Base-by-base conservation (phyloP, 2,797 vertebrate species). In the Chromobotia macracanthus region DNA sequence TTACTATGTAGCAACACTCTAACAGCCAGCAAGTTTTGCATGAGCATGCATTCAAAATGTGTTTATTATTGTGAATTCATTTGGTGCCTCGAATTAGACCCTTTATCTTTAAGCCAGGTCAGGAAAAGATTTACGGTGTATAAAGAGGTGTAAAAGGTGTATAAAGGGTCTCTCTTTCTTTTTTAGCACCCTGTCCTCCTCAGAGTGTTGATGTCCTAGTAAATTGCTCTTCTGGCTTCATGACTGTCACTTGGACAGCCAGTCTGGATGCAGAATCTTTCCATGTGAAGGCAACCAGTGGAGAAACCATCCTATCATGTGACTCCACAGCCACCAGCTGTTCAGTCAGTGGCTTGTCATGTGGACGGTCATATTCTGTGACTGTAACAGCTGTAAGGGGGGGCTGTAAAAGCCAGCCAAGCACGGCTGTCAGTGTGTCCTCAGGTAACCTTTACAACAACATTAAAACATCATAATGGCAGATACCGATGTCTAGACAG, bases 351-450 rank as follows among this genome's bases (percentile, higher is more conserved):
- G 25, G 75, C 72, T 84, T 94, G 3, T 84, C 85, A 5, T 95
- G 94, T 71, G 94, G 94, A 64, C 87, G 82, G 23, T 83, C 15
- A 56, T 95, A 93, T 87, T 88, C 83, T 0, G 65, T 93, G 0
- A 90, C 90, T 0, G 91, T 91, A 23, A 73, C 85, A 16, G 84
- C 93, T 13, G 48, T 90, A 18, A 87, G 84, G 58, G 56, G 82
- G 0, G 74, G 15, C 50, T 95, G 93, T 69, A 77, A 88, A 77
- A 92, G 93, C 80, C n/a, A 73, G 16, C 72, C 81, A 0, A 93
- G 92, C 9, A 1, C 66, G 0, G 48, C 73, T 6, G 73, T 87
- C 0, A 0, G 60, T 12, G 84, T 81, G 0, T 82, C 68, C 46
- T 88, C 93, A 90, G 93, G 92, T 94, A 91, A 83, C 12, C 12